Evolutionary conservation across 2,888 invertebrate species (phyloP), one percentile per base, ranked within the genome.

Genomic region (Branchipolynoe longqiensis): DNA sequence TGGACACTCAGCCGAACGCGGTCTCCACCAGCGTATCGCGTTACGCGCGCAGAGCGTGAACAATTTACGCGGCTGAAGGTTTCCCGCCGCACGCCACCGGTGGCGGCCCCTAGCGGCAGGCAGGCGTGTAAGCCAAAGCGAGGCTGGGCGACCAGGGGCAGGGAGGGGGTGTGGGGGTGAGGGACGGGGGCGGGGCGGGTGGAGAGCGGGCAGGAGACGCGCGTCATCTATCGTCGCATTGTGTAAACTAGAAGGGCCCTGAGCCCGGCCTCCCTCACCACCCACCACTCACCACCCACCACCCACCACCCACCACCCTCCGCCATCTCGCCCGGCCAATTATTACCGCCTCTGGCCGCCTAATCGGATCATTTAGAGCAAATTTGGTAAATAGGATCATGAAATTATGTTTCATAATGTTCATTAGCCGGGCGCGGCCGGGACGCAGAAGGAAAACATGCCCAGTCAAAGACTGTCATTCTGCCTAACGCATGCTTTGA

Each of bases 331-430:
- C 48, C 28, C 31, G 22, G 78, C 78, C 78, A 78, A 78, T 78
- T 78, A 78, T 78, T 78, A 48, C 48, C 28, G 78, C 33, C 48
- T 41, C 54, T 33, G 78, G n/a, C 78, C 78, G 33, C 25, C 38
- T 83, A 83, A 83, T 83, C 58, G 58, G 64, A 83, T 83, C 83
- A 83, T 41, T 59, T 62, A 40, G 54, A 40, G 64, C 56, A 59
- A 83, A 83, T 83, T n/a, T 83, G 41, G 40, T 41, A 83, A 83
- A 83, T 83, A 64, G 64, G 41, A 62, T 83, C 58, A 83, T 64
- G 64, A 64, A 83, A 83, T 83, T 83, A 83, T 58, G 82, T 82
- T 59, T 82, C 56, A 82, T 82, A 82, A 58, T 82, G 58, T 59
- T 58, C 82, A 82, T 82, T 82, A 82, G 59, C 58, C 78, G 78